A percentile compares a stretch with the other conserved stretches of the same genome.
These are phyloP conservation scores for Chaetops frenatus DNA, from an alignment of 2,113 vertebrate species.

Conservation along the genomic window DNA sequence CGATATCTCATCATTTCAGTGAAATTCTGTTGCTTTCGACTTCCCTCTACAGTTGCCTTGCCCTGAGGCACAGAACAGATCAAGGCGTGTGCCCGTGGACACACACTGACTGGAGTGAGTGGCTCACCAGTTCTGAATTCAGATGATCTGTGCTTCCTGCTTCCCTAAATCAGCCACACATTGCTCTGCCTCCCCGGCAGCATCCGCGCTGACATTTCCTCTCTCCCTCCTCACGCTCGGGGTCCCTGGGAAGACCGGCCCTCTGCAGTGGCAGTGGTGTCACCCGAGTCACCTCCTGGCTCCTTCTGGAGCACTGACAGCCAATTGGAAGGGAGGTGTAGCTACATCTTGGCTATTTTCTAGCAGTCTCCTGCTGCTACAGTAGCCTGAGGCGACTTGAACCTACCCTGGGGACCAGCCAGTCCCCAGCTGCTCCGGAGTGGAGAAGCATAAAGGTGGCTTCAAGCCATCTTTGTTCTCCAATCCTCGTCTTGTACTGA, in stretches of 20 bases:
- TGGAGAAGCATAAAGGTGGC: conserved; percentile 6
- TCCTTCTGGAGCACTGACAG: not conserved
- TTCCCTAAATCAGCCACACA: not conserved
- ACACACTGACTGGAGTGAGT: not conserved
- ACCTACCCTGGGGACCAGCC: not conserved
- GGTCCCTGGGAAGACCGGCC: not conserved
- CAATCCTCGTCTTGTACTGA: not conserved
- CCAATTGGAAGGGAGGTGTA: not conserved
- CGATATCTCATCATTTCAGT: not conserved
- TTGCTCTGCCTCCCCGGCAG: not conserved
- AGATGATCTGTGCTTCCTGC: not conserved
- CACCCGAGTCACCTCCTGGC: not conserved
- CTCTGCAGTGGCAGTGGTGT: not conserved
- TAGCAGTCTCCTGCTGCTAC: not conserved
- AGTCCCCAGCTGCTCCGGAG: conserved; percentile 8
- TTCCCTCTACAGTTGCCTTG: not conserved
- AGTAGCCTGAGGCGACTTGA: not conserved
- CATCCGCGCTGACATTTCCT: not conserved
- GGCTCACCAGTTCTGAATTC: not conserved
- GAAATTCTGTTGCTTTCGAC: not conserved
- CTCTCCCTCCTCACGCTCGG: not conserved
- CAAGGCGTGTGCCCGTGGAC: not conserved
- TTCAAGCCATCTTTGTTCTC: conserved; percentile 56
- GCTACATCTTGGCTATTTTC: not conserved
- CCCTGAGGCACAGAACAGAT: conserved; percentile 23